Base-by-base conservation (phyloP, 2,797 vertebrate genomes). In the Leptoclinus maculatus region DNA sequence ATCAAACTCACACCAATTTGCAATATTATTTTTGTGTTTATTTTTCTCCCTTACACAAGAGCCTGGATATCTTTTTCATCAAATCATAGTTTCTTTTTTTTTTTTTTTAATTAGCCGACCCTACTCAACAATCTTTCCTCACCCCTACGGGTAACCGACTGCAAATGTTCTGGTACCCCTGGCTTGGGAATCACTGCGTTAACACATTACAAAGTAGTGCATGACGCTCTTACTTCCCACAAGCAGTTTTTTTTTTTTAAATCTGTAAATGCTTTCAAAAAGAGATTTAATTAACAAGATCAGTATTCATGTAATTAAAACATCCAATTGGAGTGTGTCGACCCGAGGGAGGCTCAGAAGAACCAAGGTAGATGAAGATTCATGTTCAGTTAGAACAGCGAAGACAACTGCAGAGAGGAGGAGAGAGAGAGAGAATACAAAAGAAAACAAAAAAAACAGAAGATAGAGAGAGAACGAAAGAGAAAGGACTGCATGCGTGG, bases 401-500 rank as follows among this genome's bases (percentile, higher is more conserved):
- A n/a, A 72, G 59, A 63, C 2, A 27, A 59, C 9, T 16, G 7
- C 25, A 34, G 14, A 41, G 11, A 66, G 27, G 75, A 13, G 60
- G 27, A 57, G 25, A 51, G 25, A 57, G 25, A 51, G 25, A 60
- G 7, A 62, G 5, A 10, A 63, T 54, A 9, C 21, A 67, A 27
- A 65, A 74, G 1, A 29, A 29, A 29, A 29, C 3, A 14, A 41
- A 41, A 58, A 6, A 38, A n/a, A 41, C 14, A 21, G 11, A 36
- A 29, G 8, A 45, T 16, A 11, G 25, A 51, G 41, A 78, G 39
- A 54, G 38, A 74, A 54, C 34, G 47, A 75, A 62, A 84, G 71
- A 62, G 59, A 80, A 58, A 78, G 29, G 59, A 68, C 58, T 85
- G 87, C 77, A 32, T 90, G 87, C 70, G 87, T 92, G 90, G 89